Evolutionary conservation across 2,797 vertebrate species (phyloP), one percentile per base, ranked within the genome.

Genomic region (Sandelia bainsii): DNA sequence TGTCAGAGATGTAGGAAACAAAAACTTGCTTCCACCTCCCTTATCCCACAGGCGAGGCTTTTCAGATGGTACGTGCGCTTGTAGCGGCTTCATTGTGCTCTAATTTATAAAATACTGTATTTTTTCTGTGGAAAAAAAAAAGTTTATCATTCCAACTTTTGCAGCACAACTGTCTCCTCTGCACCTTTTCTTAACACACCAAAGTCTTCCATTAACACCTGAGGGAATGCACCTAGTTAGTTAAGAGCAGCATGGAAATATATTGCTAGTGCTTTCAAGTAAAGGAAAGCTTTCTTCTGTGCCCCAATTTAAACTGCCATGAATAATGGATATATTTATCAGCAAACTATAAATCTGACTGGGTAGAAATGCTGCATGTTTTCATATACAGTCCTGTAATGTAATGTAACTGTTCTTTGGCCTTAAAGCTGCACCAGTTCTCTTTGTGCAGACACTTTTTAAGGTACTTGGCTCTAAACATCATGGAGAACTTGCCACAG

Each of bases 221-320:
- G 22, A 75, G 80, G 80, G 85, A 89, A 89, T 79, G 79, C 82
- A 90, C 82, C 88, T 80, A 80, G 86, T 90, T 93, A 85, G 83
- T 87, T 82, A 88, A 84, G 87, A 89, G 80, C 79, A 85, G 70
- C 75, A 79, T 76, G 61, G 74, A 87, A 62, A 80, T 80, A 64
- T 53, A 70, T 58, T 69, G 65, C 75, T 65, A 2, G 72, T 65
- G 65, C 80, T 90, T 89, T 86, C 77, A 85, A 88, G 85, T 81
- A 65, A 80, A 64, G 42, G 25, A 40, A 56, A 19, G 46, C 79
- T 74, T 89, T 86, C 67, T 77, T 83, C 80, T 72, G 49, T 75
- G 79, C 61, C 75, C 85, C 85, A 90, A 88, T 91, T 91, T 89
- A 77, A 81, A 84, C 62, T 61, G 16, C 54, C 10, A 84, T 89